phyloP scores from a whole-genome alignment of 92 coral and sea anemone species.

The Palythoa caribaeorum region DNA sequence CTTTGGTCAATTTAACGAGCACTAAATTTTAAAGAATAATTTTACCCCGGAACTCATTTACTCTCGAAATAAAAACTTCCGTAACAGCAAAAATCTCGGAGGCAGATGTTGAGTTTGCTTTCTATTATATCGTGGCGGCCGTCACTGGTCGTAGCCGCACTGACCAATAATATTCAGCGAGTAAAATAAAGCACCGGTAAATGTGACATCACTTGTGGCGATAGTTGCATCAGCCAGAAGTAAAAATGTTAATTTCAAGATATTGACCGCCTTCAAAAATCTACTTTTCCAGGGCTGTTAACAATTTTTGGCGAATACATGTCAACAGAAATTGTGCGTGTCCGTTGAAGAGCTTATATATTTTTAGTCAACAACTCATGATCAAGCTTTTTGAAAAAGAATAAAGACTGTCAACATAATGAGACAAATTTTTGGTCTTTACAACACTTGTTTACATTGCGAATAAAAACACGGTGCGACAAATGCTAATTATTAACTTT shows the following conservation, averaged over 20 bases:
- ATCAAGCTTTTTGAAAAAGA: too few relatives aligned
- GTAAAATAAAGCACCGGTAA: not conserved
- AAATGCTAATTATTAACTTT: too few relatives aligned
- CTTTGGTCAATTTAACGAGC: not conserved
- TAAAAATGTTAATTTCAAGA: not conserved
- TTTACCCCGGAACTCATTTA: not conserved
- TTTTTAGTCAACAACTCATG: too few relatives aligned
- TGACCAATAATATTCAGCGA: not conserved
- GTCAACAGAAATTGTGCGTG: too few relatives aligned
- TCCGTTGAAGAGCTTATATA: too few relatives aligned
- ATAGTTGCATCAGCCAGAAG: conserved; percentile 10
- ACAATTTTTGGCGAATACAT: too few relatives aligned
- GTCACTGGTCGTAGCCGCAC: not conserved
- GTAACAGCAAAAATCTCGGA: not conserved
- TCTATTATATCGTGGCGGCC: not conserved
- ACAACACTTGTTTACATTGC: too few relatives aligned
- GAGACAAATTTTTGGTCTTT: too few relatives aligned
- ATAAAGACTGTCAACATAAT: too few relatives aligned
- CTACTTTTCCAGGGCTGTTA: too few relatives aligned
- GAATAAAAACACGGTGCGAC: too few relatives aligned
- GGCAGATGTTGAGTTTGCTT: not conserved
- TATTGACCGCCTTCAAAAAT: not conserved
- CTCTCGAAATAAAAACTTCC: not conserved
- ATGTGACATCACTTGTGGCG: not conserved
- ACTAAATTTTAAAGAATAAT: not conserved